These are phyloP conservation scores for Hetaerina americana DNA, from an alignment of 1,140 invertebrate species.

Conservation along the genomic window DNA sequence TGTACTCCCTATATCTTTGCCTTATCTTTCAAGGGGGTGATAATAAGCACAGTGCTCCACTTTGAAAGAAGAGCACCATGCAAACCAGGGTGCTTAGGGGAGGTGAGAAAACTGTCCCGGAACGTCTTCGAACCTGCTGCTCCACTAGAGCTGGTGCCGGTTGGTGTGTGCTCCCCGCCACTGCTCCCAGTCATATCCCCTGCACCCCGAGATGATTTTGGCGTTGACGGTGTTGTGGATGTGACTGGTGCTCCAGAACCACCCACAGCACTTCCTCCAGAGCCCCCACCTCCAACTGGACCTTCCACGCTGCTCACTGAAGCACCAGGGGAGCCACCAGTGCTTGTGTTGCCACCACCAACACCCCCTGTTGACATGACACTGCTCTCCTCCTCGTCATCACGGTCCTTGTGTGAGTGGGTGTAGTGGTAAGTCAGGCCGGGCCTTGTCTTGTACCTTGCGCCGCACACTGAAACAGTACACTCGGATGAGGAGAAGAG, in stretches of 20 bases:
- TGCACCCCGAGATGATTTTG: background rate
- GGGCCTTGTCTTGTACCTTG: slow-evolving; percentile 92
- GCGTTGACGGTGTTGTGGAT: slow-evolving; percentile 13
- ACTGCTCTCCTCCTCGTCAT: slow-evolving; percentile 23
- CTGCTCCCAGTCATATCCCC: background rate
- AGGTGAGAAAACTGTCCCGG: slow-evolving; percentile 55
- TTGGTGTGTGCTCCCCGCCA: background rate
- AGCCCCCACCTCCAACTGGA: slow-evolving; percentile 12
- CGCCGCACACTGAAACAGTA: slow-evolving; percentile 77
- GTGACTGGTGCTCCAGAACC: slow-evolving; percentile 25
- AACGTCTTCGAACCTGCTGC: slow-evolving; percentile 28
- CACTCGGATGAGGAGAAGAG: background rate
- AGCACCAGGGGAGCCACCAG: slow-evolving; percentile 10
- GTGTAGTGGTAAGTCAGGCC: slow-evolving; percentile 94
- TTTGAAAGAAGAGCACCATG: slow-evolving; percentile 9
- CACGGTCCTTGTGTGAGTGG: slow-evolving; percentile 76
- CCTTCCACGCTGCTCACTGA: slow-evolving; percentile 6
- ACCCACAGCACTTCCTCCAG: slow-evolving; percentile 20
- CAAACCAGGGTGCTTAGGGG: slow-evolving; percentile 43
- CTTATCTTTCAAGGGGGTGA: too few species aligned
- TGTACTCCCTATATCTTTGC: too few species aligned
- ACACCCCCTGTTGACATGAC: background rate
- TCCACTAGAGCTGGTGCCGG: slow-evolving; percentile 15
- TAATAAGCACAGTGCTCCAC: background rate
- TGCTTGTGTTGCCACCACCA: slow-evolving; percentile 6